Conservation (phyloP, 2,888 invertebrate genomes). For the Tetanocera ferruginea region DNA sequence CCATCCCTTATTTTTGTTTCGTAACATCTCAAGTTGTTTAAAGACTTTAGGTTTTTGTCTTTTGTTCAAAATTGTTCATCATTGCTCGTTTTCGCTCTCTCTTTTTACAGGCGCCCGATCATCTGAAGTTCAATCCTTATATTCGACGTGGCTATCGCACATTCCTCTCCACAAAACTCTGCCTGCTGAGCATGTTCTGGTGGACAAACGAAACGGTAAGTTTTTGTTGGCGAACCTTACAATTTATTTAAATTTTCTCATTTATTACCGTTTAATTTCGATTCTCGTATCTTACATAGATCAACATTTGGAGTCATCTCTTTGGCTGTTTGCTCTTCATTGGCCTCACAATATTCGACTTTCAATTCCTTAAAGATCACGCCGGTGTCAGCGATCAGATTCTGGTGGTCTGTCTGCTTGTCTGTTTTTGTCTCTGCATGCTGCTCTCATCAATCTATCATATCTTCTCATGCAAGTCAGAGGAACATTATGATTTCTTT, state of each 20-base stretch:
- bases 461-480: constrained; percentile 93
- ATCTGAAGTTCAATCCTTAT: constrained; percentile 88
- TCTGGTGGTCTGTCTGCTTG: constrained; percentile 84
- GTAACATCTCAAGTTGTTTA: neutral
- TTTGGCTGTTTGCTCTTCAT: constrained; percentile 88
- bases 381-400: constrained; percentile 87
- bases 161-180: constrained; percentile 83
- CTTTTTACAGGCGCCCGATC: constrained; percentile 78
- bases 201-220: constrained; percentile 92
- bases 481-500: constrained; percentile 86
- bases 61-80: too few species aligned
- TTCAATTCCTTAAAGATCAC: constrained; percentile 82
- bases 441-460: constrained; percentile 92
- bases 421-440: constrained; percentile 96
- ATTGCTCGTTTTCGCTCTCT: too few species aligned
- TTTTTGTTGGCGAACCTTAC: neutral
- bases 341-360: constrained; percentile 86
- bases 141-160: constrained; percentile 89
- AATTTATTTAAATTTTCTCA: neutral
- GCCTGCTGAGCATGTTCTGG: constrained; percentile 93
- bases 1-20: neutral
- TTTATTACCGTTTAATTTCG: neutral
- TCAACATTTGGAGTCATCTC: constrained; percentile 98
- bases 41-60: too few species aligned
- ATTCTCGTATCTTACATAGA: constrained; percentile 57